These are phyloP conservation scores for Diploscapter pachys DNA, from an alignment of 1,140 invertebrate species.

Conservation along the genomic window DNA sequence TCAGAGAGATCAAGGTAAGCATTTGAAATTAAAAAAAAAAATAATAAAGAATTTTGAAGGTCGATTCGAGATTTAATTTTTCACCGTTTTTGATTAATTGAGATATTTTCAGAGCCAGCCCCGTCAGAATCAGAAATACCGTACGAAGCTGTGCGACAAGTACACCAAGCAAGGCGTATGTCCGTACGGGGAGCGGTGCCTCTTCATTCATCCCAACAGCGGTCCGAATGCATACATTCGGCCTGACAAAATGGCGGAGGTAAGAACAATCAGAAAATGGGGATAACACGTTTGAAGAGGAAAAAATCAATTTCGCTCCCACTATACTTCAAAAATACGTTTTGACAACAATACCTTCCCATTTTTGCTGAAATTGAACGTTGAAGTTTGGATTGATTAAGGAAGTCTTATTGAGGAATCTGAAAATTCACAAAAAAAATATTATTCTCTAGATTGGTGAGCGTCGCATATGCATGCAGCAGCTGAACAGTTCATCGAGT, in stretches of 20 bases:
- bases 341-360: too few species aligned
- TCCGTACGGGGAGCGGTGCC: slow-evolving; percentile 50
- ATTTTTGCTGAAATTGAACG: too few species aligned
- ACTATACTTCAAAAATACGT: not conserved
- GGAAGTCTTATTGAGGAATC: too few species aligned
- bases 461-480: too few species aligned
- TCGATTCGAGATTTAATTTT: not conserved
- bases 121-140: slow-evolving; percentile 50
- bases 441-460: too few species aligned
- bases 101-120: not conserved
- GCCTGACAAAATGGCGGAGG: slow-evolving; percentile 28
- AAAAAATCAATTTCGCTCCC: not conserved
- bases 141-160: slow-evolving; percentile 55
- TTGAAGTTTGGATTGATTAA: too few species aligned
- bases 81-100: slow-evolving; percentile 26
- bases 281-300: not conserved
- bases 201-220: slow-evolving; percentile 50
- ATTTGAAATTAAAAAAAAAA: not conserved
- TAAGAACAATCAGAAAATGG: not conserved
- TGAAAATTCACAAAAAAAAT: too few species aligned
- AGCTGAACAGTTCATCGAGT: too few species aligned
- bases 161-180: slow-evolving; percentile 52
- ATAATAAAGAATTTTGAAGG: not conserved
- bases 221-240: slow-evolving; percentile 33
- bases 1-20: slow-evolving; percentile 43